Conservation (phyloP, 2,888 invertebrate genomes). For the Creontiades dilutus region DNA sequence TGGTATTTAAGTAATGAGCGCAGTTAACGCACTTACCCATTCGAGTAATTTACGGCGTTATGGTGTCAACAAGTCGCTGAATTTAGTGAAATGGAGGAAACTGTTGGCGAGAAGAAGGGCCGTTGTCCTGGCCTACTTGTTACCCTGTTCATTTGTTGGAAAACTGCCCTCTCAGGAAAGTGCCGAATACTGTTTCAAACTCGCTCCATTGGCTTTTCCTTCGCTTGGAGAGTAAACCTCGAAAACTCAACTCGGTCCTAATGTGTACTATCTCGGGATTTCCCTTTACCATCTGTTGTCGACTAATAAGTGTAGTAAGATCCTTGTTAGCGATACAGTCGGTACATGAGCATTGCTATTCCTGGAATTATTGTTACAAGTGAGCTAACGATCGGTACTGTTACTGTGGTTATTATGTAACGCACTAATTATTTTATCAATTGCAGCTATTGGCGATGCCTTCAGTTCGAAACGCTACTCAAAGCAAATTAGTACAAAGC, state of each 20-base stretch:
- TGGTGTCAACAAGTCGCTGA: conserved; percentile 66
- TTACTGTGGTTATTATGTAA: no score
- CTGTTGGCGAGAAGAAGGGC: conserved; percentile 1
- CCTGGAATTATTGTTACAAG: not conserved
- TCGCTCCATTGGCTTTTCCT: conserved; percentile 35
- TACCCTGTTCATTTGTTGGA: conserved; percentile 50
- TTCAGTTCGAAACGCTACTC: no score
- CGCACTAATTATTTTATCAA: no score
- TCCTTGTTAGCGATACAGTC: not conserved
- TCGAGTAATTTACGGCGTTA: conserved; percentile 63
- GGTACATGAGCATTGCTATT: not conserved
- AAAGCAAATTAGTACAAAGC: no score
- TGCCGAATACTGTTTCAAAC: conserved; percentile 41
- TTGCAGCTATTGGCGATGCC: no score
- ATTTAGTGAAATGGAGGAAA: conserved; percentile 41
- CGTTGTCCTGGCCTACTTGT: conserved; percentile 35
- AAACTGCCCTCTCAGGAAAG: conserved; percentile 40
- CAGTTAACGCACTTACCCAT: conserved; percentile 69
- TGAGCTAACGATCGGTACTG: no score
- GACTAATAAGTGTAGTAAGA: not conserved
- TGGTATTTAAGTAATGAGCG: conserved; percentile 72
- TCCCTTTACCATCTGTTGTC: not conserved
- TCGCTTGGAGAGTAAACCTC: not conserved
- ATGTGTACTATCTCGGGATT: not conserved
- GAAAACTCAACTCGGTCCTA: not conserved